Conservation (phyloP, 2,888 invertebrate genomes). For the Clistopyga incitator region DNA sequence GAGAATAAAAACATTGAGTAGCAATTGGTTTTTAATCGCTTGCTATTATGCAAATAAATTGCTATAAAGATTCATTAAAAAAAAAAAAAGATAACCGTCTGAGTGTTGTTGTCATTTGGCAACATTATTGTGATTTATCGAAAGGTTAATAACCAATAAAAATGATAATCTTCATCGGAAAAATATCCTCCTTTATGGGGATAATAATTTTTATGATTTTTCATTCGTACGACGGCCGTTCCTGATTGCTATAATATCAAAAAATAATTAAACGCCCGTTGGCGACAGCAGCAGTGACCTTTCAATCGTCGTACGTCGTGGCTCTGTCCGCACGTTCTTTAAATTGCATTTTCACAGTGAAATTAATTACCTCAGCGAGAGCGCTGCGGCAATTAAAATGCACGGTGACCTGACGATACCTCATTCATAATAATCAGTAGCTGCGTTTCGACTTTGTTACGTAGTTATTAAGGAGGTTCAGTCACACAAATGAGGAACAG, state of each 20-base stretch:
- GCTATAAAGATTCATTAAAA: neutral
- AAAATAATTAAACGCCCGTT: conserved; percentile 15
- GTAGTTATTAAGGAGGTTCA: neutral
- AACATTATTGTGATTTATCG: neutral
- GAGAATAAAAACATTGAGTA: no score
- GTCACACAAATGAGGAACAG: neutral
- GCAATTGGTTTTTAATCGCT: neutral
- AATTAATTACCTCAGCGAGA: conserved; percentile 10
- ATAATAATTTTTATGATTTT: conserved; percentile 4
- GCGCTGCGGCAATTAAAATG: conserved; percentile 8
- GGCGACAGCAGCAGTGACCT: neutral
- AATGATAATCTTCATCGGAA: neutral
- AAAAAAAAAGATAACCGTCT: neutral
- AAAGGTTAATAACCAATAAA: neutral
- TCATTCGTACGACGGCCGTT: neutral
- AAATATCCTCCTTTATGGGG: neutral
- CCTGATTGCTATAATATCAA: conserved; percentile 5
- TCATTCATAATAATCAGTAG: conserved; percentile 10
- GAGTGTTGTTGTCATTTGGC: neutral
- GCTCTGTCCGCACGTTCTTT: conserved; percentile 4
- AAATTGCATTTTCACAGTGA: conserved; percentile 27
- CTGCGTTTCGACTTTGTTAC: conserved; percentile 15
- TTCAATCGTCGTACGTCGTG: conserved; percentile 20
- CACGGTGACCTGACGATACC: conserved; percentile 1
- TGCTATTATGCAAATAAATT: neutral